A percentile compares a stretch with the other conserved stretches of the same genome.
These are phyloP conservation scores for Hylia prasina DNA, from an alignment of 2,113 vertebrate species.

Conservation along the genomic window DNA sequence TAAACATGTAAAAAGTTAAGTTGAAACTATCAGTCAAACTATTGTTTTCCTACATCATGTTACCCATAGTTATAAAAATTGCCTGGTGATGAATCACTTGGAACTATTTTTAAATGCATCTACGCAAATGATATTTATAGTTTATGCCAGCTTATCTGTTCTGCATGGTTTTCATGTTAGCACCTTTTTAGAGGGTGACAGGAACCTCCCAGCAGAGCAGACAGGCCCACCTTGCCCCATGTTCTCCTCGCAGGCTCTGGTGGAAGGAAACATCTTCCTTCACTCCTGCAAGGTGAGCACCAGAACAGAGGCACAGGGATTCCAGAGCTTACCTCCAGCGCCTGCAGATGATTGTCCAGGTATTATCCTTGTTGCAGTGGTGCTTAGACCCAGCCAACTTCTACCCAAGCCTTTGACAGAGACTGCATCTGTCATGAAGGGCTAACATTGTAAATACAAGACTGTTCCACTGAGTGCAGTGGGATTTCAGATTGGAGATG, in stretches of 20 bases:
- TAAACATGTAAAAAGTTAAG: not conserved
- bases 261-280: rapidly evolving
- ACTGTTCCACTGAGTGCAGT: too few relatives aligned
- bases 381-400: not conserved
- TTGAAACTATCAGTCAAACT: conserved; percentile 38
- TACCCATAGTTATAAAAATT: conserved; percentile 62
- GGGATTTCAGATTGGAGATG: not conserved
- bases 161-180: conserved; percentile 64
- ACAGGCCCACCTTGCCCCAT: not conserved
- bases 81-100: conserved; percentile 66
- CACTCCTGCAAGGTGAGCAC: not conserved
- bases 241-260: not conserved
- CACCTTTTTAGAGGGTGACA: conserved; percentile 60
- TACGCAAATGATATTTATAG: conserved; percentile 72
- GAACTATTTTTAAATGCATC: conserved; percentile 72
- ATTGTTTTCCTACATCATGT: conserved; percentile 57
- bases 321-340: not conserved
- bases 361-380: too few relatives aligned
- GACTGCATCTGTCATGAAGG: not conserved
- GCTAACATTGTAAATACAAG: rapidly evolving
- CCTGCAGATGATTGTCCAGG: not conserved
- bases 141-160: conserved; percentile 69
- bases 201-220: conserved; percentile 13
- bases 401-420: not conserved
- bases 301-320: not conserved